Percentiles rank a stretch among this genome's conserved stretches.
Conservation (phyloP, 2,113 vertebrate species). For the Bos javanicus region DNA sequence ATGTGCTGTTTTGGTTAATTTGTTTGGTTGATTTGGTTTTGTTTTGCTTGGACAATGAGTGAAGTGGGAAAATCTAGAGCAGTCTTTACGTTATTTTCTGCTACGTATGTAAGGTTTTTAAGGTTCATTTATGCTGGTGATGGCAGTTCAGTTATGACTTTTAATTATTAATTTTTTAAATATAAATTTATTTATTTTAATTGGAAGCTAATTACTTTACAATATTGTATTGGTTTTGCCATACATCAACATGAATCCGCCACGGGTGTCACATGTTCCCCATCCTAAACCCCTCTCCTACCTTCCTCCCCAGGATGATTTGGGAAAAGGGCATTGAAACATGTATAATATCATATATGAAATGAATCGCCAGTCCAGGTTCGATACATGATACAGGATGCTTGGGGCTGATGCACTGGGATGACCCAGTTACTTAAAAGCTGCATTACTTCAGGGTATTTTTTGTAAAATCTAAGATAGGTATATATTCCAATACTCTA, state of each 20-base stretch:
- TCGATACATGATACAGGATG: too few species aligned
- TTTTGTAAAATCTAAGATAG: constrained; percentile 27
- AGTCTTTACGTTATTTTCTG: constrained; percentile 5
- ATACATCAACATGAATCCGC: too few species aligned
- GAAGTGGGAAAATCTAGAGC: constrained; percentile 2
- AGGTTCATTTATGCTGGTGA: not conserved
- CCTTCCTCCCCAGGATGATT: too few species aligned
- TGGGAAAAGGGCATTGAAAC: too few species aligned
- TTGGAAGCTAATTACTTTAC: too few species aligned
- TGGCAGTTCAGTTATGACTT: constrained; percentile 13
- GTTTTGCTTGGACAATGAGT: constrained; percentile 4
- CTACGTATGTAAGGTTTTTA: not conserved
- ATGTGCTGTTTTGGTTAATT: not conserved
- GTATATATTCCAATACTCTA: constrained; percentile 9
- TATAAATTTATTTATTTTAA: too few species aligned
- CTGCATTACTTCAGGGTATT: constrained; percentile 30
- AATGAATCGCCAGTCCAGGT: too few species aligned
- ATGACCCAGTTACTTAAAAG: not conserved
- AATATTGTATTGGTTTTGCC: too few species aligned
- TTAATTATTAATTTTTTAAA: not conserved
- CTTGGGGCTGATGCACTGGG: too few species aligned
- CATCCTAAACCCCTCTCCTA: too few species aligned
- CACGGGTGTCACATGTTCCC: too few species aligned
- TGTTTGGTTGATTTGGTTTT: constrained; percentile 34
- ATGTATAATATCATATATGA: too few species aligned